Conservation (phyloP, 2,888 invertebrate genomes). For the Melinaea marsaeus region DNA sequence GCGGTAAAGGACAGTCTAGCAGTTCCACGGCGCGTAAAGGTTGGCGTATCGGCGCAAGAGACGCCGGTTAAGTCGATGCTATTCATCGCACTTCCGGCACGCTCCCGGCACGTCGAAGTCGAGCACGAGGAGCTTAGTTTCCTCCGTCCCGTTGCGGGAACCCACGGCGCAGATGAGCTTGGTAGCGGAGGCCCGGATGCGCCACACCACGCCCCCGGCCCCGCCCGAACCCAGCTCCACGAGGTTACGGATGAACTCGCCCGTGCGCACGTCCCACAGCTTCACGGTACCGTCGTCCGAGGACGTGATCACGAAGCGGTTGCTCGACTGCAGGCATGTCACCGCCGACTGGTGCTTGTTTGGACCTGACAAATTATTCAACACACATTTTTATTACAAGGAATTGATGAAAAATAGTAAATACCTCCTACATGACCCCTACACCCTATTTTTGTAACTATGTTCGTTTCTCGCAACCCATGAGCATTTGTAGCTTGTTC, state of each 20-base stretch:
- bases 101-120: slow-evolving; percentile 95
- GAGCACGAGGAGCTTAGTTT: slow-evolving; percentile 97
- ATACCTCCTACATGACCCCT: not conserved
- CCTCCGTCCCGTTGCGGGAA: slow-evolving; percentile 98
- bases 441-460: too few relatives aligned
- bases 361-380: slow-evolving; percentile 79
- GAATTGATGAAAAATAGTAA: slow-evolving; percentile 8
- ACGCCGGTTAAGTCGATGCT: slow-evolving; percentile 72
- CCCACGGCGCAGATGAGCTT: slow-evolving; percentile 99
- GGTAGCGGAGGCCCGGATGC: slow-evolving; percentile 95
- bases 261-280: slow-evolving; percentile 98
- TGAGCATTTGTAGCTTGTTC: too few relatives aligned
- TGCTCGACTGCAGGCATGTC: slow-evolving; percentile 98
- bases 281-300: slow-evolving; percentile 99
- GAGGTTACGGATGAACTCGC: slow-evolving; percentile 97
- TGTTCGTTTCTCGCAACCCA: too few relatives aligned
- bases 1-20: slow-evolving; percentile 37
- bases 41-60: slow-evolving; percentile 67
- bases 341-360: slow-evolving; percentile 99
- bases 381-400: too few relatives aligned
- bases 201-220: slow-evolving; percentile 99
- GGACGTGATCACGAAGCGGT: slow-evolving; percentile 98
- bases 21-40: slow-evolving; percentile 70
- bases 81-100: slow-evolving; percentile 78
- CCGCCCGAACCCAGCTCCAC: slow-evolving; percentile 96